Conservation (phyloP, 2,888 invertebrate genomes). For the Thecophora atra region DNA sequence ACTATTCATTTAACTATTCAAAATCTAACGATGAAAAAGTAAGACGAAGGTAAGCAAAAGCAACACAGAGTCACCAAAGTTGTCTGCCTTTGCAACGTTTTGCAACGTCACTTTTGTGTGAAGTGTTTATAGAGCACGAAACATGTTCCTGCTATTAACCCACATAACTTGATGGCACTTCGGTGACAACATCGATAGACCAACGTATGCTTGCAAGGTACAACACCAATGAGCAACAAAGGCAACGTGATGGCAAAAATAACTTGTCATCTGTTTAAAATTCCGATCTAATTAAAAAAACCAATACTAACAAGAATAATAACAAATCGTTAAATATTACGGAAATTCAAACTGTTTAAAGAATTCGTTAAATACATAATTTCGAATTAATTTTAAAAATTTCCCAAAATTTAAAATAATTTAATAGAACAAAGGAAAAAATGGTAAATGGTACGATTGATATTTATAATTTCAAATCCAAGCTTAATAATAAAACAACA, state of each 20-base stretch:
- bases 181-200: neutral
- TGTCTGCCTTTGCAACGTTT: neutral
- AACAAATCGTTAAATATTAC: neutral
- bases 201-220: neutral
- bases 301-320: neutral
- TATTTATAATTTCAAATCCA: no score
- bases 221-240: neutral
- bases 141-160: slow-evolving; percentile 9
- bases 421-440: no score
- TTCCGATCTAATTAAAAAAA: neutral
- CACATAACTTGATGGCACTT: neutral
- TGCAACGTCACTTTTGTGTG: neutral
- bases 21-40: neutral
- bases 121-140: neutral
- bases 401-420: no score
- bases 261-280: neutral
- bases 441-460: no score
- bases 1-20: neutral
- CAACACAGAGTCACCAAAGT: neutral
- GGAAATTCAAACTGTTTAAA: neutral
- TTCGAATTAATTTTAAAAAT: no score
- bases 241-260: neutral
- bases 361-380: neutral
- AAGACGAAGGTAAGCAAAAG: neutral
- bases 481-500: no score